Conservation (phyloP, 2,113 vertebrate genomes). For the Notarius quadriscutis region DNA sequence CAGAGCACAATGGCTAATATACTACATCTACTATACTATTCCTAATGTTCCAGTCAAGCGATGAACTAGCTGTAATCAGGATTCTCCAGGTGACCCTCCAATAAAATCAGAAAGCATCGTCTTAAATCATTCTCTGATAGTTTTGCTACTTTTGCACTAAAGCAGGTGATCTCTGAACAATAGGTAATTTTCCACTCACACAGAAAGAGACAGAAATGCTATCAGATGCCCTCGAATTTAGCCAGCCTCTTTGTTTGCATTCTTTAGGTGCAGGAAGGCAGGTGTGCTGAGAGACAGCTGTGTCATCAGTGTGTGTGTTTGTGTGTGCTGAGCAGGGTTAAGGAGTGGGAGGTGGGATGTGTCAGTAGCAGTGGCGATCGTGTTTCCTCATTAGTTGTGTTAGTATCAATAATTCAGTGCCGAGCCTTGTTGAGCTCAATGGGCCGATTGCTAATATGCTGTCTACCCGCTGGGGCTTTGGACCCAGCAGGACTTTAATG, state of each 20-base stretch:
- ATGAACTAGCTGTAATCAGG: not conserved
- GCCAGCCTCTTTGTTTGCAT: slow-evolving; percentile 22
- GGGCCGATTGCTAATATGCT: slow-evolving; percentile 80
- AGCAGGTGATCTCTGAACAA: slow-evolving; percentile 1
- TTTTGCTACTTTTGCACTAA: not conserved
- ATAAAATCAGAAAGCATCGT: not conserved
- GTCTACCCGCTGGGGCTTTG: slow-evolving; percentile 69
- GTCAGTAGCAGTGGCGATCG: slow-evolving; percentile 66
- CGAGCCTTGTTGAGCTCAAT: slow-evolving; percentile 80
- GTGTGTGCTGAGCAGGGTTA: slow-evolving; percentile 25
- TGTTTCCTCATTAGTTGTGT: slow-evolving; percentile 82
- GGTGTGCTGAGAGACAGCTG: slow-evolving; percentile 35
- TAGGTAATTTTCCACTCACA: not conserved
- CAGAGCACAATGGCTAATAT: not conserved
- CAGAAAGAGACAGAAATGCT: not conserved
- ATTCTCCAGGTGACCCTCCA: not conserved
- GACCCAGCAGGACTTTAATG: slow-evolving; percentile 76
- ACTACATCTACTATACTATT: not conserved
- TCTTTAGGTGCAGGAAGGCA: slow-evolving; percentile 29
- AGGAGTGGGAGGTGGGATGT: slow-evolving; percentile 46
- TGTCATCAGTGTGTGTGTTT: slow-evolving; percentile 46
- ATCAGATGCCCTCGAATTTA: slow-evolving; percentile 1
- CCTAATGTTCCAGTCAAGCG: too few species aligned
- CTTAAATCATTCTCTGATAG: not conserved
- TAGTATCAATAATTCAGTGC: slow-evolving; percentile 80